Evolutionary conservation across 2,113 vertebrate species (phyloP).

Genomic region (Podarcis cretensis): DNA sequence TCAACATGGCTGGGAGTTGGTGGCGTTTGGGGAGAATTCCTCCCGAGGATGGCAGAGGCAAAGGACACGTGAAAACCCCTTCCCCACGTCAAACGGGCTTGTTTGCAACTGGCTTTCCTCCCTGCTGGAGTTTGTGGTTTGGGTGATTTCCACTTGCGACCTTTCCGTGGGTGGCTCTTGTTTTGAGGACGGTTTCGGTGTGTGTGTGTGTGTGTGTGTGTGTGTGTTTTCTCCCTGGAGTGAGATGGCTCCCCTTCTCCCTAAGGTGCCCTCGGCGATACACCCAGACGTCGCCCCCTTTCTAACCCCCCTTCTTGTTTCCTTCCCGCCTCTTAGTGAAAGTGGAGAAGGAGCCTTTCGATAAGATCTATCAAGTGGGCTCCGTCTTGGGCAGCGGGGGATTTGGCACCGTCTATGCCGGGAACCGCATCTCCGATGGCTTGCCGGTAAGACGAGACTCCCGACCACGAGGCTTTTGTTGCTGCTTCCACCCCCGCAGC

Average conservation of each 20-base stretch:
- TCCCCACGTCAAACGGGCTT: background rate
- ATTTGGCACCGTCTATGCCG: conserved; percentile 94
- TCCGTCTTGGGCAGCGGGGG: conserved; percentile 94
- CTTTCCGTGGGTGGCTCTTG: background rate
- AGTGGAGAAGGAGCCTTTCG: conserved; percentile 91
- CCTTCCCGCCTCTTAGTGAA: conserved; percentile 78
- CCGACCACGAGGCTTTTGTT: conserved; percentile 17
- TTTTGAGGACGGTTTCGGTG: background rate
- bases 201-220: too few species aligned
- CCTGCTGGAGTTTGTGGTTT: background rate
- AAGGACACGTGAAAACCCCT: background rate
- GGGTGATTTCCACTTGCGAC: too few species aligned
- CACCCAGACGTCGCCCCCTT: background rate
- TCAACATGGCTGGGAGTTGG: background rate
- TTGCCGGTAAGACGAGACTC: conserved; percentile 85
- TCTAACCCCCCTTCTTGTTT: background rate
- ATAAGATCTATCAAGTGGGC: conserved; percentile 95
- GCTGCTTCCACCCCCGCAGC: background rate
- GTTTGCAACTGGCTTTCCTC: background rate
- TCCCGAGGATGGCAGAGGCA: background rate
- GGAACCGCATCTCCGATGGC: conserved; percentile 88
- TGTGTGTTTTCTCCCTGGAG: too few species aligned
- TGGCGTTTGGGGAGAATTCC: background rate
- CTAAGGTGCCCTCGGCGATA: background rate
- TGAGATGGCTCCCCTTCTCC: background rate